Percentiles rank a stretch among this genome's conserved stretches.
These are phyloP conservation scores for Conomelus anceps DNA, from an alignment of 2,888 invertebrate genomes.

Conservation along the genomic window DNA sequence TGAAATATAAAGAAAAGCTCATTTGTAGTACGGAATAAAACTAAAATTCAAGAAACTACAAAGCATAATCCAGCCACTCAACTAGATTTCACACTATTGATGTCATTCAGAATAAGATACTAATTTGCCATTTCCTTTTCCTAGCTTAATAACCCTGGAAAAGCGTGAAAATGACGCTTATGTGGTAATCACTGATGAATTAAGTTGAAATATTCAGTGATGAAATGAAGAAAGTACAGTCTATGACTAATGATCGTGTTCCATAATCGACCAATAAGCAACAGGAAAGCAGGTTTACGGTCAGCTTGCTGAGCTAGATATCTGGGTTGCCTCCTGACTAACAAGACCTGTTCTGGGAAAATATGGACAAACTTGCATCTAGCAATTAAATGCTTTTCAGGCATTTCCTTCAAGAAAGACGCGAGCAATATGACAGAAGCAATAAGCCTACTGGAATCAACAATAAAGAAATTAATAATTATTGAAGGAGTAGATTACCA, in stretches of 20 bases:
- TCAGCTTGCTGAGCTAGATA: background rate
- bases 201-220: background rate
- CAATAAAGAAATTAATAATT: no score
- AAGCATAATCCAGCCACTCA: background rate
- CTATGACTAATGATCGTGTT: background rate
- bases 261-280: background rate
- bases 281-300: background rate
- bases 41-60: no score
- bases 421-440: background rate
- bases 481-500: no score
- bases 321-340: background rate
- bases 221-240: background rate
- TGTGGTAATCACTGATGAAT: background rate
- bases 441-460: no score
- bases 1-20: background rate
- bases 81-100: background rate
- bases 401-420: background rate
- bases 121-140: background rate
- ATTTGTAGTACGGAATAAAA: background rate
- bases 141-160: background rate
- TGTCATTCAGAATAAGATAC: background rate
- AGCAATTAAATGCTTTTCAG: background rate
- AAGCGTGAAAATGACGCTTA: background rate
- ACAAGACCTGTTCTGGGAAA: background rate
- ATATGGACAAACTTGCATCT: background rate